phyloP scores from a whole-genome alignment of 2,113 vertebrate species.

The Melanostigma gelatinosum region DNA sequence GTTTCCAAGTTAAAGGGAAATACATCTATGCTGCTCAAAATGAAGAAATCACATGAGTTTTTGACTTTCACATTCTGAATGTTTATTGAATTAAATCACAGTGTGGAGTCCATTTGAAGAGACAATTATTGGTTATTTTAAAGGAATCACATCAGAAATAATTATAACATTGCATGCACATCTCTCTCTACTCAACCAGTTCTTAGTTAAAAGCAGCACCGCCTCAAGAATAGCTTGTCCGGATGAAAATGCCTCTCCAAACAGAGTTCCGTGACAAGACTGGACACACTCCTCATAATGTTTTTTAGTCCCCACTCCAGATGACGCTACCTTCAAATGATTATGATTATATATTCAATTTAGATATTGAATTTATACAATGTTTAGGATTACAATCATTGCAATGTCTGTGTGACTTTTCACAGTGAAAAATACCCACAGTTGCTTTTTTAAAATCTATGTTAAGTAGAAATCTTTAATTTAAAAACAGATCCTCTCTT shows the following conservation, averaged over 20 bases:
- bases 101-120: constrained; percentile 55
- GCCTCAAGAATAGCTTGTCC: neutral
- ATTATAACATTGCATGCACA: constrained; percentile 42
- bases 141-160: constrained; percentile 55
- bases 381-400: constrained; percentile 26
- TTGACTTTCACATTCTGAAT: constrained; percentile 70
- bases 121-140: constrained; percentile 58
- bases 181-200: constrained; percentile 6
- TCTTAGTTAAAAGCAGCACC: neutral
- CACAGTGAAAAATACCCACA: neutral
- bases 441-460: neutral
- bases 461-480: neutral
- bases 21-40: constrained; percentile 28
- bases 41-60: constrained; percentile 72
- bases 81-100: constrained; percentile 80
- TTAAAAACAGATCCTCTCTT: neutral
- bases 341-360: neutral
- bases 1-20: constrained; percentile 14
- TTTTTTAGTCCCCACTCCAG: neutral
- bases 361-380: neutral
- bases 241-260: too few relatives aligned
- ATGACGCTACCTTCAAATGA: constrained; percentile 6
- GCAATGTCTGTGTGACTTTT: neutral
- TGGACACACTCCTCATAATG: constrained; percentile 6
- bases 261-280: too few relatives aligned